Base-by-base conservation (phyloP, 2,113 vertebrate genomes). In the Stictonetta naevosa region DNA sequence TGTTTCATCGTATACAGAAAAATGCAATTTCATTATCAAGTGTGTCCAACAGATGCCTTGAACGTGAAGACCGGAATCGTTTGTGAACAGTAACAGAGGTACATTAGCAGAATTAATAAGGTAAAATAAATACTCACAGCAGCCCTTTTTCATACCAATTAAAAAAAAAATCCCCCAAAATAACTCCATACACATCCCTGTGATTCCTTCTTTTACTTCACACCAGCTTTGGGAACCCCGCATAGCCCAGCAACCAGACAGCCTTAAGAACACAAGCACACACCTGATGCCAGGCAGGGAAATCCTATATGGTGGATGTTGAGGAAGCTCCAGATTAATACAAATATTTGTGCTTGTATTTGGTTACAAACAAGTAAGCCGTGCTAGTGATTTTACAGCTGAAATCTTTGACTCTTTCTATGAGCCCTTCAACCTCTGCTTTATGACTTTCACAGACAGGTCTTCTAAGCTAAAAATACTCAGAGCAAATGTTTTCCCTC, bases 231-330 rank as follows among this genome's bases (percentile, higher is more conserved):
- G 59, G 69, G 29, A 73, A 86, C 31, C 16, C 3, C 5, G 4
- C 1, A 4, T 10, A 60, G 79, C 6, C 6, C 16, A 13, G 42
- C 6, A 68, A 31, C 14, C 62, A 55, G 3, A 7, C 2, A 62
- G 28, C 13, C 31, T 63, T 2, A 3, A 50, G n/a, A 53, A 46
- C 0, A 0, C 1, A 3, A 78, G 36, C 22, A 33, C 21, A 5
- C 4, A 5, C 33, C 67, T 50, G 64, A 64, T 31, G 21, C 72
- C 18, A 29, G 53, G 53, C 85, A 78, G 19, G 44, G 36, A 77
- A 60, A 80, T 64, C 25, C 62, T 23, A 1, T 1, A 13, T 1
- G 11, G 31, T 48, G 66, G 40, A n/a, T 42, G 22, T 17, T 5
- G 13, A 75, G 26, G 21, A 74, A 83, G 21, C 22, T 60, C 29